phyloP scores from a whole-genome alignment of 2,797 vertebrate genomes.

The Anabas testudineus region DNA sequence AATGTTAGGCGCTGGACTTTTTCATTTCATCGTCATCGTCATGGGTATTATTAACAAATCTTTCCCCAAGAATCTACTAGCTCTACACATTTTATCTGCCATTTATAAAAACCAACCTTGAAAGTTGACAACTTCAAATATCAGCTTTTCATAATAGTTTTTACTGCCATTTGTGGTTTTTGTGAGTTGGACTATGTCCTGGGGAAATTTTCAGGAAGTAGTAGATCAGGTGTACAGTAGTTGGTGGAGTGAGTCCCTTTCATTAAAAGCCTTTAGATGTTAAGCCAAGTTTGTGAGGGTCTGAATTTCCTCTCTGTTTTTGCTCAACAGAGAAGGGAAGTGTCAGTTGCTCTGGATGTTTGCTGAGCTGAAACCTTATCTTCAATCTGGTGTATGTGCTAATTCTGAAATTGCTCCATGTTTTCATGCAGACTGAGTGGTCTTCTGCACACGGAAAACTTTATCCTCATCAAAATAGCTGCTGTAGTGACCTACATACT shows the following conservation, averaged over 20 bases:
- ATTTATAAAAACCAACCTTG: conserved; percentile 32
- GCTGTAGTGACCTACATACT: conserved; percentile 12
- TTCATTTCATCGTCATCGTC: conserved; percentile 13
- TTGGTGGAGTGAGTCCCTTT: conserved; percentile 61
- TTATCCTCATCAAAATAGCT: conserved; percentile 18
- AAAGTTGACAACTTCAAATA: conserved; percentile 40
- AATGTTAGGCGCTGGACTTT: conserved; percentile 33
- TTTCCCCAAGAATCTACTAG: conserved; percentile 9
- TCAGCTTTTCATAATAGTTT: conserved; percentile 50
- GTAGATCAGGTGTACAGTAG: conserved; percentile 74
- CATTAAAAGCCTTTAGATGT: conserved; percentile 69
- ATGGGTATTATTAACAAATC: conserved; percentile 23
- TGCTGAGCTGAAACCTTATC: conserved; percentile 76
- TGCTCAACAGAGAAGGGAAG: conserved; percentile 66
- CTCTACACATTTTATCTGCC: conserved; percentile 11
- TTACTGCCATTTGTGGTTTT: conserved; percentile 49
- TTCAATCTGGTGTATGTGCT: conserved; percentile 70
- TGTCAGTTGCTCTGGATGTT: conserved; percentile 72
- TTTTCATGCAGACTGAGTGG: conserved; percentile 38
- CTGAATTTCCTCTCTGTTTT: conserved; percentile 73
- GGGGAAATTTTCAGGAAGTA: conserved; percentile 63
- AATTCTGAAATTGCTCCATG: conserved; percentile 63
- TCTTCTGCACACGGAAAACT: conserved; percentile 26
- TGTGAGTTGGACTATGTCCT: conserved; percentile 42
- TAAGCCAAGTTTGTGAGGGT: conserved; percentile 61